Evolutionary conservation across 2,797 vertebrate species (phyloP).

Genomic region (Scarus forsteni): DNA sequence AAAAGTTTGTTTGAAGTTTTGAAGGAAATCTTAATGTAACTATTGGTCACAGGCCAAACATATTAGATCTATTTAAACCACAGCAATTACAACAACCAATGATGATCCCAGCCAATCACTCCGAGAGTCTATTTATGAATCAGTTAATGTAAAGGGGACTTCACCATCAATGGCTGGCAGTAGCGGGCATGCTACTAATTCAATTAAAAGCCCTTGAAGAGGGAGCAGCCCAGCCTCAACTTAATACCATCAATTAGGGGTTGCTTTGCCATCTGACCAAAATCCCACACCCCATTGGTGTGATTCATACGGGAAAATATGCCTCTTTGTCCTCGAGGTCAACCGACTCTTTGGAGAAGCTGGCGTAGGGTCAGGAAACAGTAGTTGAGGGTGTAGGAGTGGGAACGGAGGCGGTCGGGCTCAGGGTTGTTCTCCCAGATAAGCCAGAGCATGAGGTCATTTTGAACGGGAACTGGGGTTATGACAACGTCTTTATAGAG

Average conservation of each 20-base stretch:
- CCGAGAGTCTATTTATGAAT: slow-evolving; percentile 37
- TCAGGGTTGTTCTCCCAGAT: slow-evolving; percentile 52
- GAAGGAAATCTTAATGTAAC: slow-evolving; percentile 46
- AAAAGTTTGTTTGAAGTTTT: slow-evolving; percentile 74
- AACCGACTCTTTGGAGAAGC: slow-evolving; percentile 69
- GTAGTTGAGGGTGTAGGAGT: slow-evolving; percentile 72
- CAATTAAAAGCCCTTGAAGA: slow-evolving; percentile 75
- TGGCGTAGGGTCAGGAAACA: slow-evolving; percentile 74
- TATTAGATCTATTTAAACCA: slow-evolving; percentile 32
- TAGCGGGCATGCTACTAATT: slow-evolving; percentile 69
- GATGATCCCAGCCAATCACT: slow-evolving; percentile 38
- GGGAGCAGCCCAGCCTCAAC: slow-evolving; percentile 58
- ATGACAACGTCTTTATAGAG: slow-evolving; percentile 38
- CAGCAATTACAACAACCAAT: slow-evolving; percentile 36
- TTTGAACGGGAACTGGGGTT: slow-evolving; percentile 48
- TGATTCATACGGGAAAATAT: slow-evolving; percentile 85
- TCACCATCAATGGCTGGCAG: slow-evolving; percentile 49
- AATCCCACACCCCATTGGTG: slow-evolving; percentile 73
- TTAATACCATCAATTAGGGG: slow-evolving; percentile 76
- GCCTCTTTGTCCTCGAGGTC: slow-evolving; percentile 78
- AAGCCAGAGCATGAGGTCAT: slow-evolving; percentile 68
- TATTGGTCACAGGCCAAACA: slow-evolving; percentile 48
- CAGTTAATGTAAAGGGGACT: slow-evolving; percentile 30
- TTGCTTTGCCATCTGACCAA: slow-evolving; percentile 68
- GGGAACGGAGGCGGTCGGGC: slow-evolving; percentile 57